Evolutionary conservation across 2,797 vertebrate genomes (phyloP), one percentile per base, ranked within the genome.

Genomic region (Meriones psammophilus): DNA sequence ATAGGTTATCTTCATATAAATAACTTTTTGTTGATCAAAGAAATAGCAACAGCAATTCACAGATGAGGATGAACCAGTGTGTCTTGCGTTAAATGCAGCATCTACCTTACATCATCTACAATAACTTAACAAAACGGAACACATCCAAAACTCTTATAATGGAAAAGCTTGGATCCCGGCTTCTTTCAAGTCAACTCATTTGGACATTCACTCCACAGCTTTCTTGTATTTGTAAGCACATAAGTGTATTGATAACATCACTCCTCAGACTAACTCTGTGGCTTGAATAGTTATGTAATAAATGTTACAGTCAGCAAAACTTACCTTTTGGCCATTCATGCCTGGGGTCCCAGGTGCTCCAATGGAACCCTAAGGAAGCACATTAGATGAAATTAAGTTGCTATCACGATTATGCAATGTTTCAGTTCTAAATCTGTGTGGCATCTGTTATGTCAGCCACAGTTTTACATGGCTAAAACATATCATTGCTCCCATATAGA

Each of bases 261-360:
- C 15, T 76, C 9, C 56, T 42, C 90, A 81, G 42, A 81, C 89
- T 68, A 50, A 90, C 79, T 92, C 79, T 85, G 28, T n/a, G 20
- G 64, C 60, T 68, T 78, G 14, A 54, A 90, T 85, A 14, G 10
- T 76, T 56, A 84, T 50, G 26, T 71, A 46, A n/a, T n/a, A 92
- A 94, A 90, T 58, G 68, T 7, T 42, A 15, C 20, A 46, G 8
- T 94, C 73, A 50, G 36, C 78, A 83, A 24, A 98, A 96, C 99
- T 99, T 98, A 99, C 99, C 99, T 99, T 99, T 96, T 99, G 98
- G 96, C 99, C 99, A 5, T 99, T 98, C 93, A 98, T 98, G 96
- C 99, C 99, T 91, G 99, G 98, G 92, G 98, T 97, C 77, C 99
- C 99, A 96, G 99, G 98, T 95, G 98, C 98, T 93, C 99, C 99